Evolutionary conservation across 2,113 vertebrate genomes (phyloP).

Genomic region (Crotalus helleri): DNA sequence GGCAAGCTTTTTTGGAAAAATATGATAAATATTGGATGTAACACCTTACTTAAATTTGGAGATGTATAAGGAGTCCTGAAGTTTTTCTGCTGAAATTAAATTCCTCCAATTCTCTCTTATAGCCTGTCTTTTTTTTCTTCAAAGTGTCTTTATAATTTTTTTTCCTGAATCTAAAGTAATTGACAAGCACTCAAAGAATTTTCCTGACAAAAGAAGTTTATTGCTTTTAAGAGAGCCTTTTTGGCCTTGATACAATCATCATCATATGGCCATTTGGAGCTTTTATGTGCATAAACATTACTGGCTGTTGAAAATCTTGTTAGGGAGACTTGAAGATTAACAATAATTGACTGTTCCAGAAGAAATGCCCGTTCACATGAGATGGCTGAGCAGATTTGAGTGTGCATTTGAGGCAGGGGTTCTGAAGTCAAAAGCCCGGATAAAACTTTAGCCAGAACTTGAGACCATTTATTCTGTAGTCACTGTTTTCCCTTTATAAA

Average conservation of each 20-base stretch:
- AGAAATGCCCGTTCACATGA: neutral
- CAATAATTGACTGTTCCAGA: neutral
- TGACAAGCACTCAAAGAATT: neutral
- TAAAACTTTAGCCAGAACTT: neutral
- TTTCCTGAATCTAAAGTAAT: neutral
- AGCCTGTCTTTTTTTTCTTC: neutral
- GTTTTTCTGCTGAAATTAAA: neutral
- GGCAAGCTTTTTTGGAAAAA: neutral
- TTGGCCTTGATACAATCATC: neutral
- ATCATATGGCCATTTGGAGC: neutral
- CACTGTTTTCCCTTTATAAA: neutral
- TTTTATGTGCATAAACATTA: neutral
- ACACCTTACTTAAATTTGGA: neutral
- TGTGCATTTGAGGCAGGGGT: neutral
- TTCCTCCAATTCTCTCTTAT: neutral
- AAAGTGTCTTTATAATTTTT: neutral
- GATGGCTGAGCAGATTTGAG: neutral
- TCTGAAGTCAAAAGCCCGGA: neutral
- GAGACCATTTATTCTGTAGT: neutral
- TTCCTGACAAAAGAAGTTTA: neutral
- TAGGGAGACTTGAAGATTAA: neutral
- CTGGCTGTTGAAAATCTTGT: neutral
- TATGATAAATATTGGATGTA: neutral
- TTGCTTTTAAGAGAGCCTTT: neutral
- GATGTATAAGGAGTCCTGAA: neutral